These are phyloP conservation scores for Eurytemora carolleeae DNA, from an alignment of 1,140 invertebrate species.

Conservation along the genomic window DNA sequence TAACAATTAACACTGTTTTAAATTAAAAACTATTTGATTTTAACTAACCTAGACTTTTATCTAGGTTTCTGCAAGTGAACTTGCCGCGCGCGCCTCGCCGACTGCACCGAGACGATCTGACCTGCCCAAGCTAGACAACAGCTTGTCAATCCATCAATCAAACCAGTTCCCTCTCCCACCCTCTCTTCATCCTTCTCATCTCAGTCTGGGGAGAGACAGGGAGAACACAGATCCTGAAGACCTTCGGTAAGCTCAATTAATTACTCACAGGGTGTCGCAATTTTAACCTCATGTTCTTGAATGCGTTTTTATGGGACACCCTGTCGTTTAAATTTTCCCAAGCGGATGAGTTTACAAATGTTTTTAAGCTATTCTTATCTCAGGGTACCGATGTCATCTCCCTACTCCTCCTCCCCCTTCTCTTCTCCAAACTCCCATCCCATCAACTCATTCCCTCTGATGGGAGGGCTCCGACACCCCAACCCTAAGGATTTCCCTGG, in stretches of 20 bases:
- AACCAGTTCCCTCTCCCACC: conserved; percentile 14
- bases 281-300: too few relatives aligned
- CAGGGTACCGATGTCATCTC: neutral
- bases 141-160: neutral
- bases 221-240: conserved; percentile 7
- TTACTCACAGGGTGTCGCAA: too few relatives aligned
- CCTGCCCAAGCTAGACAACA: conserved; percentile 13
- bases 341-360: too few relatives aligned
- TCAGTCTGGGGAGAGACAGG: neutral
- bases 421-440: neutral
- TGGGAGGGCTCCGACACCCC: neutral
- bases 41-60: too few relatives aligned
- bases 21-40: too few relatives aligned
- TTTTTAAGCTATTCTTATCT: too few relatives aligned
- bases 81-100: conserved; percentile 55
- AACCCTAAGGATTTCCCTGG: neutral
- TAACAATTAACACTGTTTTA: too few relatives aligned
- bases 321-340: too few relatives aligned
- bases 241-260: neutral
- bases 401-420: neutral
- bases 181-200: neutral
- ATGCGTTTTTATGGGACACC: too few relatives aligned
- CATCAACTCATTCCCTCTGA: neutral
- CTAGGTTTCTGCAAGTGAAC: conserved; percentile 44
- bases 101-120: conserved; percentile 40